Evolutionary conservation across 2,888 invertebrate species (phyloP).

Genomic region (Piscicola geometra): DNA sequence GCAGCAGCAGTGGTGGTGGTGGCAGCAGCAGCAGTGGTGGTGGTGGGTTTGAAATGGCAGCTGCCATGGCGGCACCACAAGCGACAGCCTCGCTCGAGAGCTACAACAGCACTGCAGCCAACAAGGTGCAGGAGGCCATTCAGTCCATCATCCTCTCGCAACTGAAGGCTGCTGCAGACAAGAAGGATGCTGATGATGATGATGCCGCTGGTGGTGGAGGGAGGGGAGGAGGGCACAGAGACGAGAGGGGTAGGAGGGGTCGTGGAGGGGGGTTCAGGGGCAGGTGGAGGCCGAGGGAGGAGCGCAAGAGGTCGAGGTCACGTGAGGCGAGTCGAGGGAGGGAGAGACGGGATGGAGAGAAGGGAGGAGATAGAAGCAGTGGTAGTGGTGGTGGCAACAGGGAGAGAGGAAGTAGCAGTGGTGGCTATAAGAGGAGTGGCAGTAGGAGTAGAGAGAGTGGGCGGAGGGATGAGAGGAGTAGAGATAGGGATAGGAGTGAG

Average conservation of each 20-base stretch:
- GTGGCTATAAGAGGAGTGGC: neutral
- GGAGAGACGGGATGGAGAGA: neutral
- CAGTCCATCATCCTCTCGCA: neutral
- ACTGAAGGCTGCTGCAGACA: constrained; percentile 2
- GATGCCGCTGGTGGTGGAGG: too few species aligned
- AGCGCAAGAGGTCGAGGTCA: neutral
- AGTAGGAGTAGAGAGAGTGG: neutral
- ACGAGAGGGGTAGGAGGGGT: neutral
- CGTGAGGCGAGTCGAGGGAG: neutral
- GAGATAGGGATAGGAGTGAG: neutral
- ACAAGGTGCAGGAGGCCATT: constrained; percentile 9
- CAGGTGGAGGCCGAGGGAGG: neutral
- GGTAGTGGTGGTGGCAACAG: neutral
- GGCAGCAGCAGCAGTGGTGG: neutral
- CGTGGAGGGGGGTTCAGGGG: neutral
- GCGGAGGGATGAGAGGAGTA: neutral
- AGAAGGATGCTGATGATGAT: neutral
- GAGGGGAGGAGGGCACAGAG: neutral
- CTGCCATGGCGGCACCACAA: neutral
- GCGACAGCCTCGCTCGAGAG: neutral
- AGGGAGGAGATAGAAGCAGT: neutral
- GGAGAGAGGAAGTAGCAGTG: neutral
- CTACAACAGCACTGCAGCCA: neutral
- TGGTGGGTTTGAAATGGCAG: neutral
- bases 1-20: neutral